phyloP scores from a whole-genome alignment of 2,113 vertebrate species.

The Epinephelus cyanopodus region DNA sequence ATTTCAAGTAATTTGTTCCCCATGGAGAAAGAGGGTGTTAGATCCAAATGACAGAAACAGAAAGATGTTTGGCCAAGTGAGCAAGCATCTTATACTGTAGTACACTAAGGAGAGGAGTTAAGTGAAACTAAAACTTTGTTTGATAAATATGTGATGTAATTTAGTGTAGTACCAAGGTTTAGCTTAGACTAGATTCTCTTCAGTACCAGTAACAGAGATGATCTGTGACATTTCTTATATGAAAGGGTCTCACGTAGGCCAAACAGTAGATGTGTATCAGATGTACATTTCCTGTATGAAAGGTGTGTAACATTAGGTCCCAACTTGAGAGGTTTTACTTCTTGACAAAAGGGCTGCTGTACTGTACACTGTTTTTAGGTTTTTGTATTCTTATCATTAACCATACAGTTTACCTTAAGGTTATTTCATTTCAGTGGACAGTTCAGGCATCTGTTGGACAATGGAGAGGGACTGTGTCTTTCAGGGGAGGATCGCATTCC shows the following conservation, averaged over 20 bases:
- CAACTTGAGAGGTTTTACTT: not conserved
- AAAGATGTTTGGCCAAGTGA: not conserved
- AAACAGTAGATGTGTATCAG: too few species aligned
- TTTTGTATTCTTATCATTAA: slow-evolving; percentile 16
- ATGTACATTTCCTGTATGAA: too few species aligned
- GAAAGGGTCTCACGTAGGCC: too few species aligned
- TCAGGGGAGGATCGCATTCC: slow-evolving; percentile 38
- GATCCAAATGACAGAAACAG: too few species aligned
- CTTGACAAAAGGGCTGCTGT: not conserved
- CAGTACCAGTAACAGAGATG: too few species aligned
- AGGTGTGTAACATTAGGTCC: not conserved
- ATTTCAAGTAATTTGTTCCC: not conserved
- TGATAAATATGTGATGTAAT: not conserved
- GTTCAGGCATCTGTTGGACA: slow-evolving; percentile 27
- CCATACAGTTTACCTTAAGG: slow-evolving; percentile 27
- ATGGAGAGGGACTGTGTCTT: slow-evolving; percentile 23
- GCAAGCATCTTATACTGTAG: not conserved
- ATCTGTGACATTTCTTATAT: too few species aligned
- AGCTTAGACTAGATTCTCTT: too few species aligned
- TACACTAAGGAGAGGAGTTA: not conserved
- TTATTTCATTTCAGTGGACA: slow-evolving; percentile 38
- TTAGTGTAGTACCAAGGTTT: not conserved
- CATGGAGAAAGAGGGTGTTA: not conserved
- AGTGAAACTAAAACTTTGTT: not conserved
- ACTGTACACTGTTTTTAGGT: not conserved